These are phyloP conservation scores for Crax fasciolata DNA, from an alignment of 2,797 vertebrate species.

Conservation along the genomic window DNA sequence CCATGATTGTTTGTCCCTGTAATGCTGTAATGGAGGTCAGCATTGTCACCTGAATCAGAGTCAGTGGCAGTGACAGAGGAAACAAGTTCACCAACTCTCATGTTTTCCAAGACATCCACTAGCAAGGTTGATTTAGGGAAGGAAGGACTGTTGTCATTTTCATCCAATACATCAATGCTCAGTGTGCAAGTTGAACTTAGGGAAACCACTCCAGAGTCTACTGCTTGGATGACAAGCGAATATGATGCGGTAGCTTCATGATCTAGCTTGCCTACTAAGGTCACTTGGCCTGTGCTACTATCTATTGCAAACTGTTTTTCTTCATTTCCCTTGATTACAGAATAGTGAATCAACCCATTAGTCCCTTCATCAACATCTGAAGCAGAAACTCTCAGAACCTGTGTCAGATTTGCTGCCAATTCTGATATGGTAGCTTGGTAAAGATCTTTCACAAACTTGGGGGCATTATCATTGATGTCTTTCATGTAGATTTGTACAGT, in stretches of 20 bases:
- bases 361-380: constrained; percentile 95
- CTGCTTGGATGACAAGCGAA: constrained; percentile 91
- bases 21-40: constrained; percentile 95
- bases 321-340: constrained; percentile 91
- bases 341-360: constrained; percentile 93
- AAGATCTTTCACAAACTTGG: constrained; percentile 95
- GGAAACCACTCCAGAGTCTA: constrained; percentile 88
- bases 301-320: constrained; percentile 93
- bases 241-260: constrained; percentile 93
- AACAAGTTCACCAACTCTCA: constrained; percentile 96
- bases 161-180: constrained; percentile 92
- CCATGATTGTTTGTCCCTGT: constrained; percentile 94
- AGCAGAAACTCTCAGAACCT: constrained; percentile 93
- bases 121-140: constrained; percentile 92
- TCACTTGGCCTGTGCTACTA: constrained; percentile 91
- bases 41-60: constrained; percentile 93
- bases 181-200: constrained; percentile 93
- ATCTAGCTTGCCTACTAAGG: constrained; percentile 91
- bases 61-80: constrained; percentile 95
- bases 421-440: constrained; percentile 97
- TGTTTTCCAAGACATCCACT: constrained; percentile 95
- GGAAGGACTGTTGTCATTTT: constrained; percentile 96
- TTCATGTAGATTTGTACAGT: constrained; percentile 95
- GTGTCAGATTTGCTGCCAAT: constrained; percentile 92
- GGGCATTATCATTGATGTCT: constrained; percentile 96